phyloP scores from a whole-genome alignment of 23 tunicate species.

The Pegea sp. region DNA sequence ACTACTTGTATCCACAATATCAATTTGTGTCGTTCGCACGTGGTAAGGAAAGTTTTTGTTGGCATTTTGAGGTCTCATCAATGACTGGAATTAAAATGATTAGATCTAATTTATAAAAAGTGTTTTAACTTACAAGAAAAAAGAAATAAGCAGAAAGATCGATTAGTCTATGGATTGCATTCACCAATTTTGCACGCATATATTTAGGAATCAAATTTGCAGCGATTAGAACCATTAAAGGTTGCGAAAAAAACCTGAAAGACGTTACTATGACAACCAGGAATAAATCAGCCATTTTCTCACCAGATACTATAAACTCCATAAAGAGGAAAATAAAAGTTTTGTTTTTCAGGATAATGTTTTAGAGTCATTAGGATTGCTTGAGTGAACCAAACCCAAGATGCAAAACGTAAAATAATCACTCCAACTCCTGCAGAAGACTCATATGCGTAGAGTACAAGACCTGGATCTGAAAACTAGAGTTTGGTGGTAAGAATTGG shows the following conservation, averaged over 20 bases:
- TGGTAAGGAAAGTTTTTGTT: constrained; percentile 79
- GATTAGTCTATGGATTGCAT: constrained; percentile 34
- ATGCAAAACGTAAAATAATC: constrained; percentile 29
- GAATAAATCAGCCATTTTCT: constrained; percentile 1
- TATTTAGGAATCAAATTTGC: constrained; percentile 46
- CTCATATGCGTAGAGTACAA: constrained; percentile 69
- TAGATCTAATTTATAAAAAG: background rate
- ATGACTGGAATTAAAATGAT: constrained; percentile 10
- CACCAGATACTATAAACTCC: constrained; percentile 43
- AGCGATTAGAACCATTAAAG: constrained; percentile 55
- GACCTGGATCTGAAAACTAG: constrained; percentile 78
- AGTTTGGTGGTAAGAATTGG: background rate
- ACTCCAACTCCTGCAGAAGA: constrained; percentile 79
- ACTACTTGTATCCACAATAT: constrained; percentile 13
- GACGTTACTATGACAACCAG: background rate
- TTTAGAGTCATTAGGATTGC: constrained; percentile 50
- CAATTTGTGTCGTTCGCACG: constrained; percentile 77
- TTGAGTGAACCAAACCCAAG: constrained; percentile 79
- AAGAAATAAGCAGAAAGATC: constrained; percentile 47
- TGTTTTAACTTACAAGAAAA: constrained; percentile 29
- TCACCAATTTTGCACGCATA: constrained; percentile 63
- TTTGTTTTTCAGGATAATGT: constrained; percentile 66
- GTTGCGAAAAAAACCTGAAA: constrained; percentile 66
- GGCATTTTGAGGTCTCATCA: constrained; percentile 62
- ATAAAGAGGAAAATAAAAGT: constrained; percentile 48